These are phyloP conservation scores for Catharus fuscescens DNA, from an alignment of 2,113 vertebrate species.

Conservation along the genomic window DNA sequence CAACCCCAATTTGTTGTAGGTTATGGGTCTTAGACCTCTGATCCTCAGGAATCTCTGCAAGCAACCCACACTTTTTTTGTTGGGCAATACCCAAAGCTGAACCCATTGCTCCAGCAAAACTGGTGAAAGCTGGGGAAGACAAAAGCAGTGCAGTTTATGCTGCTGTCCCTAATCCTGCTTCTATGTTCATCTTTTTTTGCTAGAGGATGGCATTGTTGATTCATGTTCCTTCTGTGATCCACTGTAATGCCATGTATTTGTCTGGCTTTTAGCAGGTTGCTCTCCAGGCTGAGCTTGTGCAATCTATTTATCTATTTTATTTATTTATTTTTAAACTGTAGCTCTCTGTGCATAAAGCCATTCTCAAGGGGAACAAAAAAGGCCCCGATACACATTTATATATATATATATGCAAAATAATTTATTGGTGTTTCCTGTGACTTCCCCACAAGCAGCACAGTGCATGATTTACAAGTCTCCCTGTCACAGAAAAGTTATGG, in stretches of 20 bases:
- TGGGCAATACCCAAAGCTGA: neutral
- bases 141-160: neutral
- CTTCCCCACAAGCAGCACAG: neutral
- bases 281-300: neutral
- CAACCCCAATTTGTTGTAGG: neutral
- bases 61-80: neutral
- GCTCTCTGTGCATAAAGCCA: neutral
- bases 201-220: neutral
- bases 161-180: neutral
- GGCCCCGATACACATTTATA: rapidly evolving
- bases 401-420: neutral
- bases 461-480: neutral
- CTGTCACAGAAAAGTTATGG: neutral
- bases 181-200: neutral
- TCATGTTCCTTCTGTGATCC: neutral
- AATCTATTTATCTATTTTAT: neutral
- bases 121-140: neutral
- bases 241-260: neutral
- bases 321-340: neutral
- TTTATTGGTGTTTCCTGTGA: neutral
- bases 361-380: neutral
- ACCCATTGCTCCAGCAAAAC: neutral
- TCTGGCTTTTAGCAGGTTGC: neutral
- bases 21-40: neutral
- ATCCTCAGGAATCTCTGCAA: neutral